Evolutionary conservation across 2,113 vertebrate genomes (phyloP), one percentile per base, ranked within the genome.

Genomic region (Scartelaos histophorus): DNA sequence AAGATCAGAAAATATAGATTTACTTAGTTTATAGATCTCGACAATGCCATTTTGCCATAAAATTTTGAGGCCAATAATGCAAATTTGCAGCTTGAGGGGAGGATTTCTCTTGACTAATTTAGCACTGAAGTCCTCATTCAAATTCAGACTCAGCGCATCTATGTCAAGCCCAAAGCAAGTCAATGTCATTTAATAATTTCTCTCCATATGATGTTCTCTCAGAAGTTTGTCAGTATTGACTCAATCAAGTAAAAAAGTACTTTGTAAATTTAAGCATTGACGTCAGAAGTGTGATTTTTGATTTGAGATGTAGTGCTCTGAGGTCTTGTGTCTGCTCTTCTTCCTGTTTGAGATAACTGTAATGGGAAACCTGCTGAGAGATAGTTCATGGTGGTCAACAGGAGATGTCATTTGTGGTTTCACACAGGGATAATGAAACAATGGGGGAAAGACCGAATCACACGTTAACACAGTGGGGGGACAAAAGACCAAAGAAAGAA

Each of bases 191-290:
- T 25, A 25, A 15, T 65, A 22, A 62, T 53, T n/a, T 6, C 17
- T 7, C 67, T 67, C 53, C 38, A 74, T 49, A 61, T 47, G 13
- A 60, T 21, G 43, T 60, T 69, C 70, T 24, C 38, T 72, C 56
- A 25, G 13, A 10, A 54, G 70, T 66, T 54, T 35, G 76, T 10
- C 47, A 45, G n/a, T 51, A n/a, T 66, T 3, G 19, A 1, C 51
- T 74, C 71, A 35, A 82, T 84, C 78, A 81, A 17, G 11, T 24
- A 16, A 34, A 61, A 61, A 2, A 69, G 56, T 62, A 64, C 45
- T 74, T 70, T 65, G 67, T 74, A 70, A 88, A 76, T 70, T 57
- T 34, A 43, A 35, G 62, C 67, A 71, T 66, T 87, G 83, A 85
- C 38, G 65, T 89, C 84, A 89, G 66, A 9, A 1, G 12, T 5